These are phyloP conservation scores for Brachionus koreanus DNA, from an alignment of 1,140 invertebrate genomes.

Conservation along the genomic window DNA sequence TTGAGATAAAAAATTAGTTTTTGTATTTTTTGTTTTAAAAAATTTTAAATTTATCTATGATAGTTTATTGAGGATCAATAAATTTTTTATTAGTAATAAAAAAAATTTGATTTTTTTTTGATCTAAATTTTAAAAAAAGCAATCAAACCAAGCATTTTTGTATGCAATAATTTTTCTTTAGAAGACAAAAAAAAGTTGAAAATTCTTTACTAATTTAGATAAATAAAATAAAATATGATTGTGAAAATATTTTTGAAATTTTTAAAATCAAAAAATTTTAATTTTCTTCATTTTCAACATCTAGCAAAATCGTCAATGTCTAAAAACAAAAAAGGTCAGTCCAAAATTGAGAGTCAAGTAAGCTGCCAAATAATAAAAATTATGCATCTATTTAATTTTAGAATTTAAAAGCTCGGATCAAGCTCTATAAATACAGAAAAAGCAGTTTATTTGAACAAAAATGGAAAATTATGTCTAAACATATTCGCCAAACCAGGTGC, in stretches of 20 bases:
- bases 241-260: neutral
- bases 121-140: neutral
- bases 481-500: conserved; percentile 44
- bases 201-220: neutral
- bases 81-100: neutral
- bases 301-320: neutral
- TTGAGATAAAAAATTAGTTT: neutral
- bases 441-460: conserved; percentile 40
- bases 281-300: neutral
- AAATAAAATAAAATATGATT: neutral
- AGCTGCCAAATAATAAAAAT: neutral
- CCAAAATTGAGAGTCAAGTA: neutral
- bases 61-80: neutral
- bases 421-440: neutral
- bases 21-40: conserved; percentile 41
- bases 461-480: conserved; percentile 15
- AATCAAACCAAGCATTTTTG: neutral
- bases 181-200: neutral
- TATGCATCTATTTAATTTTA: neutral
- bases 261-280: neutral
- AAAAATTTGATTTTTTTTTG: neutral
- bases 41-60: neutral
- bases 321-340: neutral
- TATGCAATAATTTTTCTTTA: neutral
- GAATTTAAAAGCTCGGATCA: neutral